A percentile compares a stretch with the other conserved stretches of the same genome.
phyloP scores from a whole-genome alignment of 2,113 vertebrate genomes.

The Argyrosomus japonicus region DNA sequence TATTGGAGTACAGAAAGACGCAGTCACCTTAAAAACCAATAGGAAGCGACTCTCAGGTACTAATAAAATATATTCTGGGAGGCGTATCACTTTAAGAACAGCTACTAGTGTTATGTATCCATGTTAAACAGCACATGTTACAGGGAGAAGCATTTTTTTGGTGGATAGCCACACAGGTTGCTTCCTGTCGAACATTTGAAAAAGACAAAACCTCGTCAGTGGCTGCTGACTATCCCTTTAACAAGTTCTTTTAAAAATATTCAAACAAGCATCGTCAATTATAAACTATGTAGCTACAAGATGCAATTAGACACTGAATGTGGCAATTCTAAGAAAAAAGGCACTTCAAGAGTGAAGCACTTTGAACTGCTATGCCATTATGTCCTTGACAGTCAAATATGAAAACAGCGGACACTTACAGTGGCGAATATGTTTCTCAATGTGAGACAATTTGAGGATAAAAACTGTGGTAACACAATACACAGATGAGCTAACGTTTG shows the following conservation, averaged over 20 bases:
- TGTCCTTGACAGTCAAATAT: conserved; percentile 32
- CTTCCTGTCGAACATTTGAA: background rate
- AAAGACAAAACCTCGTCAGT: background rate
- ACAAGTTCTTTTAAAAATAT: background rate
- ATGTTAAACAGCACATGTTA: background rate
- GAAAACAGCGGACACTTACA: conserved; percentile 13
- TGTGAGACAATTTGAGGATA: conserved; percentile 64
- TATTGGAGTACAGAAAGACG: too few relatives aligned
- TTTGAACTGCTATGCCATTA: conserved; percentile 26
- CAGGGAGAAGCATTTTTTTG: background rate
- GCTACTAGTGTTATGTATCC: background rate
- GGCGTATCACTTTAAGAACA: background rate
- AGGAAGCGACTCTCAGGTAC: background rate
- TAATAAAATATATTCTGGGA: background rate
- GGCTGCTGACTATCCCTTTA: background rate
- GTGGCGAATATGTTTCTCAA: conserved; percentile 64
- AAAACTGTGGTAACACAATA: conserved; percentile 22
- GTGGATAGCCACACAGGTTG: background rate
- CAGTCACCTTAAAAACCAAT: background rate
- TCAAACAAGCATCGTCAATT: conserved; percentile 1
- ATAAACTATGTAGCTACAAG: background rate
- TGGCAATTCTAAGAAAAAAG: conserved; percentile 20
- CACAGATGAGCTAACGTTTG: background rate
- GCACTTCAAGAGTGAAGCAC: conserved; percentile 27
- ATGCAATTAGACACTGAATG: conserved; percentile 34